phyloP scores from a whole-genome alignment of 2,797 vertebrate genomes.

The Mycteria americana region DNA sequence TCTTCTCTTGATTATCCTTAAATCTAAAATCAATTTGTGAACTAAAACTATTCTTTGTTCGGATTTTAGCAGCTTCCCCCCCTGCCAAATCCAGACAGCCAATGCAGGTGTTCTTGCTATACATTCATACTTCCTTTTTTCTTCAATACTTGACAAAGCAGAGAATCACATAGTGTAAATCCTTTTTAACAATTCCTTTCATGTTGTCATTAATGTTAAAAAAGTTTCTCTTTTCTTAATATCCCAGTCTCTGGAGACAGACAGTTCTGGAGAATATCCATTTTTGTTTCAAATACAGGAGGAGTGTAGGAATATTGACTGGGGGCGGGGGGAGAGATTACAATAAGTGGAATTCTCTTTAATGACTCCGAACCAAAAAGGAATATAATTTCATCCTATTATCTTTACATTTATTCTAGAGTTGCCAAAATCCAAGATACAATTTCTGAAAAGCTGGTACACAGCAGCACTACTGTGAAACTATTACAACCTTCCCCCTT shows the following conservation, averaged over 20 bases:
- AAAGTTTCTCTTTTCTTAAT: background rate
- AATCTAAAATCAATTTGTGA: background rate
- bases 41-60: background rate
- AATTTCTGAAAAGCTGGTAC: background rate
- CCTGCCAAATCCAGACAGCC: background rate
- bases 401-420: background rate
- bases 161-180: background rate
- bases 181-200: background rate
- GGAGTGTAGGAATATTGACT: background rate
- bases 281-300: background rate
- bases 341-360: background rate
- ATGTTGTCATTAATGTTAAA: background rate
- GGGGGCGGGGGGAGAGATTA: rapidly evolving
- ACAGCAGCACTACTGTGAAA: background rate
- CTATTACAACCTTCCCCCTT: background rate
- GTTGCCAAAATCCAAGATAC: background rate
- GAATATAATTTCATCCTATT: background rate
- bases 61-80: background rate
- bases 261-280: background rate
- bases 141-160: background rate
- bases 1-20: background rate
- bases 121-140: background rate
- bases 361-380: background rate
- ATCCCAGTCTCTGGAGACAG: background rate
- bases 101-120: background rate